Conservation (phyloP, 2,888 invertebrate genomes). For the Stenchaetothrips biformis region DNA sequence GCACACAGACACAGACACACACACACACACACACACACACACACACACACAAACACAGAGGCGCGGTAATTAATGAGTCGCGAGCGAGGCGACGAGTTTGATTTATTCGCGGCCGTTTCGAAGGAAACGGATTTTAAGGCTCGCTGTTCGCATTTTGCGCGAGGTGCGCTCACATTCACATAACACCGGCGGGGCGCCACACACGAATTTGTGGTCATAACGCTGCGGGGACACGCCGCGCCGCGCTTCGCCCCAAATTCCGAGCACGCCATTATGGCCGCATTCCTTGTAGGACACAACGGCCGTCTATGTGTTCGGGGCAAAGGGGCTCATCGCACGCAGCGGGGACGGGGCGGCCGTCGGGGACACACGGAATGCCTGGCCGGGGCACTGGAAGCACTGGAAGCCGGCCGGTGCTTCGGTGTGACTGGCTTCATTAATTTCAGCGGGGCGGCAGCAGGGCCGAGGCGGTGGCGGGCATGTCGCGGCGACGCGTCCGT, state of each 20-base stretch:
- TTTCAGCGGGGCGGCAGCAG: not conserved
- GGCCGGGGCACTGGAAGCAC: not conserved
- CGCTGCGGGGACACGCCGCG: not conserved
- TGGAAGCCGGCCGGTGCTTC: not conserved
- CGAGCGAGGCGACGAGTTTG: too few species aligned
- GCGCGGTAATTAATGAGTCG: not conserved
- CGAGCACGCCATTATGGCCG: slow-evolving; percentile 2
- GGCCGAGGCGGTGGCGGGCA: not conserved
- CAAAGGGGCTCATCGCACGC: not conserved
- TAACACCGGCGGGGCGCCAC: too few species aligned
- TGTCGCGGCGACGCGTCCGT: too few species aligned
- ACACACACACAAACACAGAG: not conserved
- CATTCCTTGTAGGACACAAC: slow-evolving; percentile 17
- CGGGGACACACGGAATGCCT: not conserved
- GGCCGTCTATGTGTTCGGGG: not conserved
- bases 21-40: not conserved
- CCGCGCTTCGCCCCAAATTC: not conserved
- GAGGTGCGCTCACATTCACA: too few species aligned
- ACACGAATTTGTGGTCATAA: too few species aligned
- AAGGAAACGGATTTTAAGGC: too few species aligned
- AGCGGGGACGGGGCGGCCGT: not conserved
- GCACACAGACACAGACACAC: not conserved
- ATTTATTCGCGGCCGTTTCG: too few species aligned
- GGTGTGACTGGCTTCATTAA: slow-evolving; percentile 3
- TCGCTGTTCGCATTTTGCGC: too few species aligned